These are phyloP conservation scores for Brachymystax lenok DNA, from an alignment of 2,797 vertebrate genomes.

Conservation along the genomic window DNA sequence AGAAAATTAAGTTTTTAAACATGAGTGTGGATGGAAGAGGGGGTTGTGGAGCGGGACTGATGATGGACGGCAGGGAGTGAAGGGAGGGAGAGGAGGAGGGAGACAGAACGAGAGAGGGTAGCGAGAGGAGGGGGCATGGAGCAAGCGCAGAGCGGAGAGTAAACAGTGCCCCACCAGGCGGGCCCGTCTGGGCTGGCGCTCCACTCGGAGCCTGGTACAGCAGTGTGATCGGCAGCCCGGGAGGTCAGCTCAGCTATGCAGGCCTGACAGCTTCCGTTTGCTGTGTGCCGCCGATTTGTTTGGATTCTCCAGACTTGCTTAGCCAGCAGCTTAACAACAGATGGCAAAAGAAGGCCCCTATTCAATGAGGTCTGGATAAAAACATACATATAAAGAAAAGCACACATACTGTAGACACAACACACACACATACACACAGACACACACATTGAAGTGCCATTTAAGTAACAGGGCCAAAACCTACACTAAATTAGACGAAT, in stretches of 20 bases:
- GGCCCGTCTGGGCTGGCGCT: constrained; percentile 52
- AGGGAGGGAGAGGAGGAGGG: constrained; percentile 38
- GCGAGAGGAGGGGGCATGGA: constrained; percentile 31
- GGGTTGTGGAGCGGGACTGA: constrained; percentile 50
- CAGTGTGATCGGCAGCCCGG: constrained; percentile 28
- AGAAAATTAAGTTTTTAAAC: constrained; percentile 70
- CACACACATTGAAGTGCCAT: constrained; percentile 46
- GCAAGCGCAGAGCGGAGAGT: constrained; percentile 77
- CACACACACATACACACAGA: constrained; percentile 32
- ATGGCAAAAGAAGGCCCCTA: constrained; percentile 89
- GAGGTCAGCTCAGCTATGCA: constrained; percentile 89
- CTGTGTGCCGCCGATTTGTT: constrained; percentile 88
- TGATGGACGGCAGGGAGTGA: constrained; percentile 55
- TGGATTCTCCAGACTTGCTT: constrained; percentile 89
- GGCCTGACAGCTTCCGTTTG: constrained; percentile 91
- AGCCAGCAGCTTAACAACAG: constrained; percentile 93
- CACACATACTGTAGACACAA: not conserved
- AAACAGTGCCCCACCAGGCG: constrained; percentile 76
- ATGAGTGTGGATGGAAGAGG: constrained; percentile 74
- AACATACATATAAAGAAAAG: constrained; percentile 73
- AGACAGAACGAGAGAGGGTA: not conserved
- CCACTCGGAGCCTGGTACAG: constrained; percentile 87
- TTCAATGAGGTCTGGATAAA: constrained; percentile 77
- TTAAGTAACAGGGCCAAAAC: not conserved
- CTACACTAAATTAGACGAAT: not conserved